These are phyloP conservation scores for Caranx melampygus DNA, from an alignment of 2,113 vertebrate genomes.

Conservation along the genomic window DNA sequence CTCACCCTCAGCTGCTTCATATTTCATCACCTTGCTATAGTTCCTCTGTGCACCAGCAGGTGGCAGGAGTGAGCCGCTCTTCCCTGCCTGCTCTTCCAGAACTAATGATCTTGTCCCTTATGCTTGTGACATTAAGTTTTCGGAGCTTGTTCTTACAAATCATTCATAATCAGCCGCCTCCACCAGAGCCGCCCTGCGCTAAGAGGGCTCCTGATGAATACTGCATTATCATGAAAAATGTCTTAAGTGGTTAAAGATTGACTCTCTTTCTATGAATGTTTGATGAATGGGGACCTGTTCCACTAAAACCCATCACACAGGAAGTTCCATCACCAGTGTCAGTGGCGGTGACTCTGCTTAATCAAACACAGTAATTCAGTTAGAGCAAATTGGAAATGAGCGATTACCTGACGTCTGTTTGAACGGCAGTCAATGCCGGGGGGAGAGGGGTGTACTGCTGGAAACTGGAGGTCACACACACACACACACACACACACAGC, in stretches of 20 bases:
- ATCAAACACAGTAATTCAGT: conserved; percentile 30
- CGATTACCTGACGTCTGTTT: conserved; percentile 2
- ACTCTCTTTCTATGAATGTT: conserved; percentile 51
- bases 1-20: not conserved
- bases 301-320: conserved; percentile 16
- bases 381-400: conserved; percentile 15
- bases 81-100: not conserved
- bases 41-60: conserved; percentile 36
- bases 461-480: conserved; percentile 11
- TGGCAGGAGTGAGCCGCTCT: conserved; percentile 38
- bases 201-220: conserved; percentile 41
- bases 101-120: not conserved
- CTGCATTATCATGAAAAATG: conserved; percentile 44
- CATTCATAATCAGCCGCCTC: conserved; percentile 29
- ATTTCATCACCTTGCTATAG: not conserved
- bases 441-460: not conserved
- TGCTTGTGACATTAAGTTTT: conserved; percentile 7
- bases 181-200: not conserved
- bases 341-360: not conserved
- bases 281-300: conserved; percentile 46
- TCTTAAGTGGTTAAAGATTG: conserved; percentile 40
- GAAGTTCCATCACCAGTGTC: conserved; percentile 23
- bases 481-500: conserved; percentile 3
- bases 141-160: conserved; percentile 44
- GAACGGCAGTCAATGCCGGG: not conserved